Evolutionary conservation across 2,797 vertebrate species (phyloP).

Genomic region (Amniataba percoides): DNA sequence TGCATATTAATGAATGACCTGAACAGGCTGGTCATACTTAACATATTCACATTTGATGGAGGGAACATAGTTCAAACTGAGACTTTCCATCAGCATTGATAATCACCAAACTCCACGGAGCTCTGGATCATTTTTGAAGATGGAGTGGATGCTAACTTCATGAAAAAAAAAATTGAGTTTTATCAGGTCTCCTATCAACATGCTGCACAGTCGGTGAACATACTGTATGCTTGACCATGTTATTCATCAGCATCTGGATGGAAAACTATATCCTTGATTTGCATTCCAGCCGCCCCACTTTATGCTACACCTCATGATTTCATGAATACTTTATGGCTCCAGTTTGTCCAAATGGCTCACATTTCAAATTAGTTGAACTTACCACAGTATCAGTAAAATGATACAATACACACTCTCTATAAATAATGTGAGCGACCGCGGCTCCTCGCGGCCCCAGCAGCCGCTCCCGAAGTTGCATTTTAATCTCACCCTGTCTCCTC

Average conservation of each 20-base stretch:
- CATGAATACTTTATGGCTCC: conserved; percentile 53
- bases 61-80: conserved; percentile 16
- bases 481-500: conserved; percentile 39
- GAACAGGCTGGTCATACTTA: conserved; percentile 30
- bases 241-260: conserved; percentile 64
- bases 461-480: conserved; percentile 40
- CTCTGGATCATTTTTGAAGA: background rate
- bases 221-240: conserved; percentile 44
- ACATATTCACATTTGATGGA: conserved; percentile 39
- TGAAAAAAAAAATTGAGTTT: conserved; percentile 19
- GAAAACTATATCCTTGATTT: conserved; percentile 47
- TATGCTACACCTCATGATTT: conserved; percentile 49
- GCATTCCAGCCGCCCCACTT: conserved; percentile 41
- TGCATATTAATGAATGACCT: conserved; percentile 68
- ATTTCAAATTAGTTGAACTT: conserved; percentile 51
- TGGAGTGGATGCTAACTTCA: background rate
- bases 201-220: conserved; percentile 13
- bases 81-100: background rate
- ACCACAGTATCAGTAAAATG: conserved; percentile 42
- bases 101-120: background rate
- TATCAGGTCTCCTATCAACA: conserved; percentile 16
- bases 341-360: conserved; percentile 52
- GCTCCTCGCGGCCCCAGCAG: conserved; percentile 20
- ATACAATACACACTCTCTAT: conserved; percentile 49
- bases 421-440: conserved; percentile 41